These are phyloP conservation scores for Oreotrochilus melanogaster DNA, from an alignment of 2,113 vertebrate species.

Conservation along the genomic window DNA sequence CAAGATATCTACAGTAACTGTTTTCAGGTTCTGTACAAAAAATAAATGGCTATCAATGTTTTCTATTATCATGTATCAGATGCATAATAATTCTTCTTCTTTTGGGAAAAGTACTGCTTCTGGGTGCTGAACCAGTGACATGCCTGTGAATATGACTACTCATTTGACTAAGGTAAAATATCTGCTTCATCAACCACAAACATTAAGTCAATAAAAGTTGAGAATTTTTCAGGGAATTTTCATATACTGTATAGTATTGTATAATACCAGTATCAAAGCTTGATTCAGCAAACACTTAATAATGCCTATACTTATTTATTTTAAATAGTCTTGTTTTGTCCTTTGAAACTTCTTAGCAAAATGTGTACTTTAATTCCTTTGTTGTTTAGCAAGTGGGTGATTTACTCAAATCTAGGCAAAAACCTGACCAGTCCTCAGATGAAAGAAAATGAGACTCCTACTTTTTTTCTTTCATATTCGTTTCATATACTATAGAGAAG, in stretches of 20 bases:
- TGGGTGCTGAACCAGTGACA: background rate
- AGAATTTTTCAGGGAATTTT: background rate
- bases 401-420: background rate
- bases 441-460: background rate
- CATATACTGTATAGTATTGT: background rate
- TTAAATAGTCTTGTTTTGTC: background rate
- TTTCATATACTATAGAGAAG: background rate
- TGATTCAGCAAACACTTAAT: background rate
- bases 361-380: background rate
- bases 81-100: background rate
- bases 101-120: background rate
- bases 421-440: background rate
- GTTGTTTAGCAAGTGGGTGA: background rate
- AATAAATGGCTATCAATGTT: background rate
- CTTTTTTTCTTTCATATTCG: background rate
- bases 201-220: background rate
- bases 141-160: background rate
- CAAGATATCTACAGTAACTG: background rate
- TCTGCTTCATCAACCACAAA: background rate
- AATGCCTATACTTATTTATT: background rate
- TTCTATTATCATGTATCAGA: background rate
- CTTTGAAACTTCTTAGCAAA: background rate
- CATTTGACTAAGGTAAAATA: background rate
- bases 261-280: background rate
- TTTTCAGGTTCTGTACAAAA: background rate